A percentile compares a stretch with the other conserved stretches of the same genome.
Conservation (phyloP, 2,888 invertebrate species). For the Plutella xylostella region DNA sequence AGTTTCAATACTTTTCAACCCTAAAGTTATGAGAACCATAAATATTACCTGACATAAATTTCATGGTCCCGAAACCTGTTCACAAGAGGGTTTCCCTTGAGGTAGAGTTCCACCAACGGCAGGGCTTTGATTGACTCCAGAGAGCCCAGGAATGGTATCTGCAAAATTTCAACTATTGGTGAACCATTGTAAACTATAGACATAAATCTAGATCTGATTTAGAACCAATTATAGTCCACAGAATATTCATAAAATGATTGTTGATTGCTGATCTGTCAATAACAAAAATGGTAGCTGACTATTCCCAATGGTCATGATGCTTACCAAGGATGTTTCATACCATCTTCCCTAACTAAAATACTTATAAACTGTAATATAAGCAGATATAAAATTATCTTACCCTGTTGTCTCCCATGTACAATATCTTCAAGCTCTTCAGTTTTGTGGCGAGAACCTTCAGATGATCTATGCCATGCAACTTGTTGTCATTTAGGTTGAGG, state of each 20-base stretch:
- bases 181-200: too few relatives aligned
- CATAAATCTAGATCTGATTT: too few relatives aligned
- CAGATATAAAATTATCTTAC: constrained; percentile 61
- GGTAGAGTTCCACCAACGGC: constrained; percentile 78
- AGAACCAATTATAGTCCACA: too few relatives aligned
- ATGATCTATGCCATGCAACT: constrained; percentile 75
- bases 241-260: too few relatives aligned
- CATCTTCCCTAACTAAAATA: too few relatives aligned
- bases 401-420: constrained; percentile 85
- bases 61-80: constrained; percentile 81
- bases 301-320: too few relatives aligned
- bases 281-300: too few relatives aligned
- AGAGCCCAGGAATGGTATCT: constrained; percentile 75
- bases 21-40: background rate
- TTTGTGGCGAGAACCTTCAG: constrained; percentile 74
- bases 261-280: too few relatives aligned
- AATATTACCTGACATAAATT: constrained; percentile 85
- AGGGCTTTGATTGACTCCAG: constrained; percentile 78
- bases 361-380: too few relatives aligned
- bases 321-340: too few relatives aligned
- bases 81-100: constrained; percentile 86
- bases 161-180: too few relatives aligned
- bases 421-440: constrained; percentile 78
- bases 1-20: too few relatives aligned
- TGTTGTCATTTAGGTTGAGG: constrained; percentile 85